phyloP scores from a whole-genome alignment of 2,888 invertebrate species.

The Rotaria macrura region DNA sequence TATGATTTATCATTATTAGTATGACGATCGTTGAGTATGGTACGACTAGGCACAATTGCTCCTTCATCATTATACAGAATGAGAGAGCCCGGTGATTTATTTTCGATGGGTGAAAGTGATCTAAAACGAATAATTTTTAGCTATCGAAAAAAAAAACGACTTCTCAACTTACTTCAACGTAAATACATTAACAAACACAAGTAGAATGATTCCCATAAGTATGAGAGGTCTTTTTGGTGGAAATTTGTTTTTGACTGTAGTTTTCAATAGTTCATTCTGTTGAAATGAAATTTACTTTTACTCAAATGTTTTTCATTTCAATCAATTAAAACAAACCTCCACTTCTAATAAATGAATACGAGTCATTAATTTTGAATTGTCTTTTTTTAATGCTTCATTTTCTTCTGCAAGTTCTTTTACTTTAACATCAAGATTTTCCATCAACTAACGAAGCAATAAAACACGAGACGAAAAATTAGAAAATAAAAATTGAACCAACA shows the following conservation, averaged over 20 bases:
- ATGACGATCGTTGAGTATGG: neutral
- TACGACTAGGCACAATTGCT: neutral
- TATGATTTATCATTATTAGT: neutral
- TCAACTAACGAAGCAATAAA: neutral
- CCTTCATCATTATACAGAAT: neutral
- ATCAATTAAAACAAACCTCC: conserved; percentile 13
- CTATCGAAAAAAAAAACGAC: neutral
- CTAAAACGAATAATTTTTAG: neutral
- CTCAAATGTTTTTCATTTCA: neutral
- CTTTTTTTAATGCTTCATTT: conserved; percentile 22
- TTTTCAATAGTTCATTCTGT: neutral
- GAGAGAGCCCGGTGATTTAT: neutral
- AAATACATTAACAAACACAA: neutral
- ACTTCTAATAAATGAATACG: conserved; percentile 19
- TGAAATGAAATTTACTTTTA: too few species aligned
- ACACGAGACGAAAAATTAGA: neutral
- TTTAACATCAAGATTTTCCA: conserved; percentile 25
- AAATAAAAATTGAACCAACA: too few species aligned
- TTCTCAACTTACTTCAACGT: neutral
- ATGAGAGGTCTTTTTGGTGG: neutral
- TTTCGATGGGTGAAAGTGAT: neutral
- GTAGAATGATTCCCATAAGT: neutral
- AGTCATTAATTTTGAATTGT: conserved; percentile 22
- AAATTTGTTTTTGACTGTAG: neutral
- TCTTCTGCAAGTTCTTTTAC: conserved; percentile 20